phyloP scores from a whole-genome alignment of 2,888 invertebrate species.

The Lasioglossum calceatum region DNA sequence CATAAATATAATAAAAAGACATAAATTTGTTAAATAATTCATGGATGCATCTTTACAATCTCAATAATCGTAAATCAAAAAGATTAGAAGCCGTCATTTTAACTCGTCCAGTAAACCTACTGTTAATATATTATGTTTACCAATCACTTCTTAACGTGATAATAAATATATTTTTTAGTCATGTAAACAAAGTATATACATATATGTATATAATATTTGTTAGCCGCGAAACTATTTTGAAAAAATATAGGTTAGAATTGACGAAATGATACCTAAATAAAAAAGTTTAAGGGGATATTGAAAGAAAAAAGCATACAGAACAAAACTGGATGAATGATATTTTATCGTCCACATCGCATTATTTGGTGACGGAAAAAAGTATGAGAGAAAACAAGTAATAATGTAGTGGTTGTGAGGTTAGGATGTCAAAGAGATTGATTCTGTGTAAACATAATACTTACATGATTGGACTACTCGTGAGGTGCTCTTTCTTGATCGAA shows the following conservation, averaged over 20 bases:
- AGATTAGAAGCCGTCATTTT: not conserved
- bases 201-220: not conserved
- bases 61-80: not conserved
- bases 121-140: not conserved
- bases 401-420: constrained; percentile 24
- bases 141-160: not conserved
- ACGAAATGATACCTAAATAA: not conserved
- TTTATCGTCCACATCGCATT: not conserved
- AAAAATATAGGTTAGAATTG: not conserved
- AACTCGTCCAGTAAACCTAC: not conserved
- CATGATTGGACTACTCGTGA: not conserved
- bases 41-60: too few relatives aligned
- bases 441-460: not conserved
- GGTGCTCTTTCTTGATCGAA: constrained; percentile 24
- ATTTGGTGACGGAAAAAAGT: not conserved
- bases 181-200: not conserved
- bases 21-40: not conserved
- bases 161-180: too few relatives aligned
- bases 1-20: not conserved
- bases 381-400: not conserved
- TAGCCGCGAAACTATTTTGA: not conserved
- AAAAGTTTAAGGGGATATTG: not conserved
- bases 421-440: not conserved
- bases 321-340: not conserved
- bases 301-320: not conserved